Base-by-base conservation (phyloP, 2,797 vertebrate species). In the Alcedo quadribrachys region DNA sequence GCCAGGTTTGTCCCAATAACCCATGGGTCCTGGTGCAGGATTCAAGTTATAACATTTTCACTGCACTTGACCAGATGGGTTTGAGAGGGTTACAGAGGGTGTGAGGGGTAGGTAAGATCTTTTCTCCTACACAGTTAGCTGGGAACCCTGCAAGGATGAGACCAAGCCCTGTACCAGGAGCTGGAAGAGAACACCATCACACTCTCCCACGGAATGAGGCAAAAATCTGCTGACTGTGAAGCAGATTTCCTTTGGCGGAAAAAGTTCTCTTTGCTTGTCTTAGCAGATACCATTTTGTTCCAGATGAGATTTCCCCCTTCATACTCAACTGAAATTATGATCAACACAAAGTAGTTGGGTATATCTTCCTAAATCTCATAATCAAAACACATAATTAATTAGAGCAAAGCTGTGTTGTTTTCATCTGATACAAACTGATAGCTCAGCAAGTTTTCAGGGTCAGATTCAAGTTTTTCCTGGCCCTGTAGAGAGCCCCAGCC, bases 11-110 rank as follows among this genome's bases (percentile, higher is more conserved):
- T 22, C 11, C n/a, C 14, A 2, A 0, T 16, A 74, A 63, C 2
- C 8, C 4, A 20, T 2, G 10, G 20, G n/a, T 4, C 4, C 10
- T 4, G 1, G 7, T 37, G 21, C 22, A 46, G 22, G 11, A 70
- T 60, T 16, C 32, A 24, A 33, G 18, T 37, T 6, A 3, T 2
- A 76, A 19, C 15, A 69, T 13, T 12, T 77, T 35, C 57, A 40
- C 40, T 55, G 32, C 18, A 19, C 9, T 28, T 63, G 12, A 7
- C 12, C 22, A 28, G 15, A 32, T 63, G 18, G 81, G n/a, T 35
- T 18, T 61, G 28, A 8, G 2, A 73, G n/a, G 19, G 12, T 2
- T 16, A 2, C 6, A 2, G 11, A 16, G 2, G 15, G 14, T 55
- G 27, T 28, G 17, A 78, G 8, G 5, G 4, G 3, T 60, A 81